Percentiles rank a stretch among this genome's conserved stretches.
Conservation (phyloP, 2,113 vertebrate species). For the Oncorhynchus gorbuscha region DNA sequence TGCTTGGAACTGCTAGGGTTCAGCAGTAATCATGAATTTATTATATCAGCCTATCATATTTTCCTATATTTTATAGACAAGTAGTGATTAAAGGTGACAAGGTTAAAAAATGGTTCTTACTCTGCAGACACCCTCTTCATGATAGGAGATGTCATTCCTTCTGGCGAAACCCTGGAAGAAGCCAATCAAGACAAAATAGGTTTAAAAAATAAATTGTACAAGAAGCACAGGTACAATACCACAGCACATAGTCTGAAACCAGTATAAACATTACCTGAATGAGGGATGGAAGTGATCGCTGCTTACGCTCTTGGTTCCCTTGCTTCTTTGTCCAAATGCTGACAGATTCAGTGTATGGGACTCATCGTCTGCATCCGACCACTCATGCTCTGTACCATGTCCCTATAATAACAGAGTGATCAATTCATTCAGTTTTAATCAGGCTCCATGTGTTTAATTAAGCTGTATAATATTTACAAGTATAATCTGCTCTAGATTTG, state of each 20-base stretch:
- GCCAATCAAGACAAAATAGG: not conserved
- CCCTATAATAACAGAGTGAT: constrained; percentile 43
- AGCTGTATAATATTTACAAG: too few relatives aligned
- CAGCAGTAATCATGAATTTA: not conserved
- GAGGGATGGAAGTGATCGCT: constrained; percentile 44
- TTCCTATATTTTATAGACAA: not conserved
- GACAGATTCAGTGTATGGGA: constrained; percentile 41
- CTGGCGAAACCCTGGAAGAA: constrained; percentile 53
- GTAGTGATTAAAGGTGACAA: not conserved
- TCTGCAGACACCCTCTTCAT: constrained; percentile 68
- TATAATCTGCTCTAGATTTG: too few relatives aligned
- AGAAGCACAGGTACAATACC: not conserved
- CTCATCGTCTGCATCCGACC: constrained; percentile 51
- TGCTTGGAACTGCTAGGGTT: not conserved
- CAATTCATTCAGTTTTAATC: too few relatives aligned
- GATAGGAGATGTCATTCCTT: constrained; percentile 53
- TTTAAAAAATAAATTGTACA: too few relatives aligned
- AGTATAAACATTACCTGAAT: constrained; percentile 69
- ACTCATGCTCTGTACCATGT: constrained; percentile 54
- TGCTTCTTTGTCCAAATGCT: constrained; percentile 41
- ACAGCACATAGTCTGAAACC: not conserved
- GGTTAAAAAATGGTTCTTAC: constrained; percentile 69
- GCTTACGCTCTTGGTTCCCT: constrained; percentile 29
- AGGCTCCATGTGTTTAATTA: too few relatives aligned
- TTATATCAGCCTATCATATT: not conserved